Evolutionary conservation across 2,113 vertebrate species (phyloP).

Genomic region (Edolisoma coerulescens): DNA sequence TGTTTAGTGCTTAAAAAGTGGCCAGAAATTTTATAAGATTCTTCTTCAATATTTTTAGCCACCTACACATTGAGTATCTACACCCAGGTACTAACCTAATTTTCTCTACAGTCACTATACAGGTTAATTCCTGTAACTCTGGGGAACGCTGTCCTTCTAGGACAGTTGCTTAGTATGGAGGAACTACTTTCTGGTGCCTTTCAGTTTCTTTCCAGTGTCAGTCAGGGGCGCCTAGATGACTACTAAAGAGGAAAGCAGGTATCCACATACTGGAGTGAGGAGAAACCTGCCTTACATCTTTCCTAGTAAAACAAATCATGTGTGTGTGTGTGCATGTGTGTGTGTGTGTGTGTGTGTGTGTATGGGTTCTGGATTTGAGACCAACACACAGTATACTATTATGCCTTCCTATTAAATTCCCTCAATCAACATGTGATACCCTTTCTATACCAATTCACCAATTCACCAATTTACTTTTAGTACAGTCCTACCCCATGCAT

Average conservation of each 20-base stretch:
- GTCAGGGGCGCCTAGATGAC: not conserved
- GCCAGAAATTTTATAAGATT: not conserved
- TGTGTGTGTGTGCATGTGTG: accelerated
- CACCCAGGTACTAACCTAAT: not conserved
- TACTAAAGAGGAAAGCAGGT: not conserved
- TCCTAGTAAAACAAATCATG: not conserved
- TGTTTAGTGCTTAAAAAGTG: not conserved
- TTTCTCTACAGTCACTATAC: not conserved
- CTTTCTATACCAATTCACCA: not conserved
- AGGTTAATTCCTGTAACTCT: not conserved
- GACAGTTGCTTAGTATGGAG: not conserved
- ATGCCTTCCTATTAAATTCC: not conserved
- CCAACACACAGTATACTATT: not conserved
- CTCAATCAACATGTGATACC: not conserved
- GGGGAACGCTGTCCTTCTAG: accelerated
- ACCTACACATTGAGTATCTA: not conserved
- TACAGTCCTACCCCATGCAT: not conserved
- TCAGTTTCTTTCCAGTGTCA: not conserved
- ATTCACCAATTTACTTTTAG: not conserved
- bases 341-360: accelerated
- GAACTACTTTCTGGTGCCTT: not conserved
- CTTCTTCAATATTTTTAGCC: not conserved
- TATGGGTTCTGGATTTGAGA: not conserved
- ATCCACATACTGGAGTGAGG: not conserved
- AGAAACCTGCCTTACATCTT: not conserved